These are phyloP conservation scores for Trilocha varians DNA, from an alignment of 2,888 invertebrate species.

Conservation along the genomic window DNA sequence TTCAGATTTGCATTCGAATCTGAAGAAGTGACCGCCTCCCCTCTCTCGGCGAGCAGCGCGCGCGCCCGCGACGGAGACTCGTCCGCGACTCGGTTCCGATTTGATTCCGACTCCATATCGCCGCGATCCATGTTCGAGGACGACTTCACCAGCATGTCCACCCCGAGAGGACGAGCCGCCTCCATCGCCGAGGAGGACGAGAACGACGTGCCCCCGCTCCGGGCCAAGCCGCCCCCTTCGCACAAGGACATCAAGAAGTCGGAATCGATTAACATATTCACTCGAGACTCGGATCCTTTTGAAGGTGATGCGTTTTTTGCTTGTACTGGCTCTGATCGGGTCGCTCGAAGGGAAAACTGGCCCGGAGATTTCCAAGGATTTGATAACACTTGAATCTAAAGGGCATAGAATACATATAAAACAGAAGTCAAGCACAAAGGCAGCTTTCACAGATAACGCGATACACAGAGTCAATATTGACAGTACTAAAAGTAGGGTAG, in stretches of 20 bases:
- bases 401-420: neutral
- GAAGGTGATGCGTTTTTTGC: constrained; percentile 91
- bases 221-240: constrained; percentile 36
- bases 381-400: constrained; percentile 45
- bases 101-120: constrained; percentile 61
- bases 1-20: constrained; percentile 54
- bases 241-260: constrained; percentile 86
- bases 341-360: constrained; percentile 63
- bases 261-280: constrained; percentile 92
- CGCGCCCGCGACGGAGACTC: constrained; percentile 44
- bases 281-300: constrained; percentile 89
- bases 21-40: constrained; percentile 50
- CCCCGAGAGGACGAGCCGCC: constrained; percentile 50
- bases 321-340: constrained; percentile 62
- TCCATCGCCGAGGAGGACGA: constrained; percentile 67
- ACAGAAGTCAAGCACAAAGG: too few species aligned
- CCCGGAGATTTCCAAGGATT: constrained; percentile 65
- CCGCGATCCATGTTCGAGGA: constrained; percentile 77
- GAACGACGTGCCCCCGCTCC: constrained; percentile 48
- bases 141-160: constrained; percentile 74
- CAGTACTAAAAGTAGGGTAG: too few species aligned
- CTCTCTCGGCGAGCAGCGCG: constrained; percentile 42
- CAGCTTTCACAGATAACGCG: too few species aligned
- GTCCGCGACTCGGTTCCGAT: constrained; percentile 49
- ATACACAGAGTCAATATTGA: too few species aligned